These are phyloP conservation scores for Bursaphelenchus okinawaensis DNA, from an alignment of 2,888 invertebrate species.

Conservation along the genomic window DNA sequence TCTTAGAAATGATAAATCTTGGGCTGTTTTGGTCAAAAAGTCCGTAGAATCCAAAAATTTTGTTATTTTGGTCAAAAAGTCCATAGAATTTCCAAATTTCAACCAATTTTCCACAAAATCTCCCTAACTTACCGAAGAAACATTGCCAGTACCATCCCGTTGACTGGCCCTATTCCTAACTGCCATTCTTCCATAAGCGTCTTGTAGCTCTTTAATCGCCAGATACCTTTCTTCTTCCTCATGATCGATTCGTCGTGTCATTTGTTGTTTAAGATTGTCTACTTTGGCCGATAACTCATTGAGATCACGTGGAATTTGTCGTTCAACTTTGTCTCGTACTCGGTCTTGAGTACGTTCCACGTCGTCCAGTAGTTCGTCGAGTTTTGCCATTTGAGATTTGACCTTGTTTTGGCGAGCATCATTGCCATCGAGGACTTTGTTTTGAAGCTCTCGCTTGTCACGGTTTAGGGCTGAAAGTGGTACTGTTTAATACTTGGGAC, in stretches of 20 bases:
- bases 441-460: slow-evolving; percentile 27
- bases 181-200: slow-evolving; percentile 41
- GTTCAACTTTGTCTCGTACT: slow-evolving; percentile 53
- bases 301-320: slow-evolving; percentile 54
- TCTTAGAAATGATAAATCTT: too few species aligned
- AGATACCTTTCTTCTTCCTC: slow-evolving; percentile 56
- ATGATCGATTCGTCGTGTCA: slow-evolving; percentile 51
- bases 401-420: slow-evolving; percentile 20
- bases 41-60: neutral
- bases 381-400: slow-evolving; percentile 39
- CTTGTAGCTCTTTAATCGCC: slow-evolving; percentile 54
- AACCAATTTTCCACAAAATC: too few species aligned
- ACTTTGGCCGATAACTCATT: slow-evolving; percentile 54
- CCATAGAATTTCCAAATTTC: too few species aligned
- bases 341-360: slow-evolving; percentile 51
- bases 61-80: neutral
- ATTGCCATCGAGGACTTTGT: slow-evolving; percentile 19
- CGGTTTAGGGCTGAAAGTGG: slow-evolving; percentile 21
- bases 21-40: neutral
- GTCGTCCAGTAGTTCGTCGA: slow-evolving; percentile 51
- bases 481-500: neutral
- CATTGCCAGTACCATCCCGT: neutral
- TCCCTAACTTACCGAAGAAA: slow-evolving; percentile 4
- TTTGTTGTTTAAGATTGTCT: slow-evolving; percentile 52
- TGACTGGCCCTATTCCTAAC: neutral